These are phyloP conservation scores for Cydia fagiglandana DNA, from an alignment of 1,140 invertebrate species.

Conservation along the genomic window DNA sequence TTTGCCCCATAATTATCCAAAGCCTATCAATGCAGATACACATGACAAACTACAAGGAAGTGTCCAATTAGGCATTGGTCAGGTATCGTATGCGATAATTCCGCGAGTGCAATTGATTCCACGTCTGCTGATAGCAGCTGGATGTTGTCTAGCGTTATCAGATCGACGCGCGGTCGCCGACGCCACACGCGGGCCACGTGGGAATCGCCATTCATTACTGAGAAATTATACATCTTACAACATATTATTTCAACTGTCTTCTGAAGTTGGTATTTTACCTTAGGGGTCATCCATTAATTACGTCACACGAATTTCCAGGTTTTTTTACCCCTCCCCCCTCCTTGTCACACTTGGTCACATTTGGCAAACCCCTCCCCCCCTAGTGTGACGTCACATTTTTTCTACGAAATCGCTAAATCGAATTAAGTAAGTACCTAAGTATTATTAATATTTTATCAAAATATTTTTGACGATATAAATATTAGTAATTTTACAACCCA, in stretches of 20 bases:
- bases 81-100: constrained; percentile 75
- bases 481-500: no score
- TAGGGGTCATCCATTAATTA: no score
- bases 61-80: constrained; percentile 73
- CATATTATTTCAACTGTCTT: constrained; percentile 6
- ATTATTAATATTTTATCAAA: no score
- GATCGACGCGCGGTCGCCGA: constrained; percentile 62
- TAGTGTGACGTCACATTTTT: no score
- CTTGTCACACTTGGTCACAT: no score
- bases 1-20: constrained; percentile 21
- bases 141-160: constrained; percentile 74
- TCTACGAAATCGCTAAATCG: no score
- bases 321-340: no score
- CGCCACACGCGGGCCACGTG: constrained; percentile 65
- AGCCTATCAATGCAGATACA: constrained; percentile 25
- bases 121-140: constrained; percentile 71
- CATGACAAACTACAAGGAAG: constrained; percentile 60
- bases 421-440: no score
- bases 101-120: constrained; percentile 74
- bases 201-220: constrained; percentile 44
- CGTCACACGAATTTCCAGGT: no score
- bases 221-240: constrained; percentile 21
- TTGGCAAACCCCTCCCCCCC: no score
- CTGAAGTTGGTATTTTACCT: not conserved
- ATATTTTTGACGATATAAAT: no score